Evolutionary conservation across 2,113 vertebrate species (phyloP).

Genomic region (Larimichthys crocea): DNA sequence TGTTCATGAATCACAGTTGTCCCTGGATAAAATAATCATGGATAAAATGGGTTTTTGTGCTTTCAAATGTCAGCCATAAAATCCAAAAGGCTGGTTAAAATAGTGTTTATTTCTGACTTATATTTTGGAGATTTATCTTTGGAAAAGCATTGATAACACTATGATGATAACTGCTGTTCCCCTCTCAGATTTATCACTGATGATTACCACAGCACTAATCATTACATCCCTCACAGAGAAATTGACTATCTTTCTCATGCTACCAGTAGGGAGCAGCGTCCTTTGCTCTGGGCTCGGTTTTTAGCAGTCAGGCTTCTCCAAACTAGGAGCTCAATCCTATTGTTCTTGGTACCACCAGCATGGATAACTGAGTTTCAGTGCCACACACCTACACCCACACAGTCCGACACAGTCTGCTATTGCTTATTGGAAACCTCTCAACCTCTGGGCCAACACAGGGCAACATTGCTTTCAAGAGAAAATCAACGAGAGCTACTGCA

Average conservation of each 20-base stretch:
- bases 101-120: neutral
- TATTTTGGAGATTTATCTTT: neutral
- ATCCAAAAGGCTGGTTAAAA: neutral
- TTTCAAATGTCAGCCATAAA: neutral
- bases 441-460: constrained; percentile 13
- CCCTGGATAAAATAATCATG: neutral
- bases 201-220: constrained; percentile 30
- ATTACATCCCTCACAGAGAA: constrained; percentile 33
- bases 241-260: constrained; percentile 7
- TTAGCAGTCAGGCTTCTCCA: constrained; percentile 21
- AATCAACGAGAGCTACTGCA: constrained; percentile 18
- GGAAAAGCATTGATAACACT: constrained; percentile 19
- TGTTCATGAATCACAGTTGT: neutral
- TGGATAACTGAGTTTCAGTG: constrained; percentile 45
- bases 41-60: neutral
- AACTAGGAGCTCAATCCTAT: constrained; percentile 6
- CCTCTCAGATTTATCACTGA: constrained; percentile 21
- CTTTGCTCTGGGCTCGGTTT: constrained; percentile 28
- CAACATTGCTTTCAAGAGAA: constrained; percentile 23
- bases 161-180: neutral
- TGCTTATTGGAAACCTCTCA: constrained; percentile 38
- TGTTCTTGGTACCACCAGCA: constrained; percentile 41
- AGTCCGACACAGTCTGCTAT: constrained; percentile 12
- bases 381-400: constrained; percentile 18
- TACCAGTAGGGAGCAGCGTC: neutral